phyloP scores from a whole-genome alignment of 2,888 invertebrate genomes.

The Himalopsyche anomala region DNA sequence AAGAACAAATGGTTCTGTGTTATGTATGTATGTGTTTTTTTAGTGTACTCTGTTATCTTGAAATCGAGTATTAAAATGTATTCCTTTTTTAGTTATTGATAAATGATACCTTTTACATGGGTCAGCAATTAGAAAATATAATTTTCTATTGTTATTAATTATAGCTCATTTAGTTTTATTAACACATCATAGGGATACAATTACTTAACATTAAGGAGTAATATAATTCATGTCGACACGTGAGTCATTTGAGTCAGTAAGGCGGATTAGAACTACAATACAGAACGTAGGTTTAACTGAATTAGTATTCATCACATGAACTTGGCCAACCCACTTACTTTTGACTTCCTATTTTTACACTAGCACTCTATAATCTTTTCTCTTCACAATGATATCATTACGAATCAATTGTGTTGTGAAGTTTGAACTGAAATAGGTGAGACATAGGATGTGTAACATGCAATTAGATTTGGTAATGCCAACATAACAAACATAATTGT shows the following conservation, averaged over 20 bases:
- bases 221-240: background rate
- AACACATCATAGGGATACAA: background rate
- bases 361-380: conserved; percentile 19
- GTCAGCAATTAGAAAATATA: too few species aligned
- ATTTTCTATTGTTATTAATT: too few species aligned
- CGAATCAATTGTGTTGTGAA: background rate
- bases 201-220: background rate
- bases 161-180: too few species aligned
- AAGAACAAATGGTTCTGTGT: too few species aligned
- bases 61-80: too few species aligned
- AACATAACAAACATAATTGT: too few species aligned
- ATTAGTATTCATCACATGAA: conserved; percentile 60
- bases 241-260: background rate
- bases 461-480: too few species aligned
- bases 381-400: conserved; percentile 17
- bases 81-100: too few species aligned
- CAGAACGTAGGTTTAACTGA: conserved; percentile 31
- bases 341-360: conserved; percentile 55
- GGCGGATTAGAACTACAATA: background rate
- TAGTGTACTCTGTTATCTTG: too few species aligned
- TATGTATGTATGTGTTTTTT: too few species aligned
- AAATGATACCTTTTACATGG: too few species aligned
- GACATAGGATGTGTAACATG: background rate
- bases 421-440: background rate
- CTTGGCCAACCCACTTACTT: conserved; percentile 56